Conservation (phyloP, 2,113 vertebrate species). For the Sturnus vulgaris region DNA sequence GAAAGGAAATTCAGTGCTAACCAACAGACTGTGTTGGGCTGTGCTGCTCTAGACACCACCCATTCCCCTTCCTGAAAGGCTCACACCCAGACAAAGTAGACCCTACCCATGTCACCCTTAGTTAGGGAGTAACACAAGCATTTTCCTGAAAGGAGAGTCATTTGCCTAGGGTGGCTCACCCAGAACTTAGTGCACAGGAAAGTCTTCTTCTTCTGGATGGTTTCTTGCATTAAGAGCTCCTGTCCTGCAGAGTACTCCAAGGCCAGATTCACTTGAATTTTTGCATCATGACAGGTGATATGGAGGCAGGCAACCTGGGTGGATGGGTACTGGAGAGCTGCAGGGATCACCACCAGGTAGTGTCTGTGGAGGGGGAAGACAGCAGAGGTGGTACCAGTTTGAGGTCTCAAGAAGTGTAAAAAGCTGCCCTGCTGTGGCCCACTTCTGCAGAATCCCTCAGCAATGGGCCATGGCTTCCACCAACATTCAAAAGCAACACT, state of each 20-base stretch:
- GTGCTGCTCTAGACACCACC: background rate
- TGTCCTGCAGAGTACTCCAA: constrained; percentile 5
- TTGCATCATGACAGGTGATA: constrained; percentile 15
- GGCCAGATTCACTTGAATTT: constrained; percentile 15
- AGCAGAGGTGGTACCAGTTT: background rate
- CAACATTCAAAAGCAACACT: background rate
- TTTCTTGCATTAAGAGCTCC: constrained; percentile 6
- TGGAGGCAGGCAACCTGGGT: constrained; percentile 50
- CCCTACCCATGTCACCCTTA: background rate
- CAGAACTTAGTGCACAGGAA: constrained; percentile 43
- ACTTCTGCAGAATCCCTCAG: background rate
- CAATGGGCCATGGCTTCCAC: background rate
- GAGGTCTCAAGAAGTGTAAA: background rate
- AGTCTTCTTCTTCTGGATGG: constrained; percentile 28
- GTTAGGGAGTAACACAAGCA: background rate
- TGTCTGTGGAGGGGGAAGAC: background rate
- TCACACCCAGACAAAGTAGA: background rate
- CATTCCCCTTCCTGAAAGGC: background rate
- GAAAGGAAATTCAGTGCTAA: background rate
- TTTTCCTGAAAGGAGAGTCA: background rate
- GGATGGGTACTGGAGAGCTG: constrained; percentile 23
- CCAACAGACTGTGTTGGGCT: background rate
- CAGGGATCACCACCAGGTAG: constrained; percentile 54
- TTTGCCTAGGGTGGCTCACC: constrained; percentile 17
- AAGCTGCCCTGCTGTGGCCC: background rate